Evolutionary conservation across 2,797 vertebrate species (phyloP).

Genomic region (Microhierax caerulescens): DNA sequence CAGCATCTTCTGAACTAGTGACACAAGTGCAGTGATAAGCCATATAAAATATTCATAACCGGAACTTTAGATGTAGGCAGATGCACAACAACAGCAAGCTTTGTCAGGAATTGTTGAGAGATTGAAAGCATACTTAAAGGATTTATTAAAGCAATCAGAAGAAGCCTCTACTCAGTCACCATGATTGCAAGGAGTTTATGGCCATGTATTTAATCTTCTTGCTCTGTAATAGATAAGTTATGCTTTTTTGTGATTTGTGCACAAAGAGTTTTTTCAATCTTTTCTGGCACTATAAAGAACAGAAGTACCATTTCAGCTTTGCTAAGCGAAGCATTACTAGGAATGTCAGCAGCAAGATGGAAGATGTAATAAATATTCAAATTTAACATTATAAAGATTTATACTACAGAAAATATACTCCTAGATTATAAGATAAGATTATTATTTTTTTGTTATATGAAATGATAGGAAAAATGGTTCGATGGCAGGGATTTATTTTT

Average conservation of each 20-base stretch:
- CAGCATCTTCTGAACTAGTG: conserved; percentile 8
- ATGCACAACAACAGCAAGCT: conserved; percentile 69
- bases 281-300: conserved; percentile 38
- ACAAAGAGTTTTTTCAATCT: conserved; percentile 71
- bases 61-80: conserved; percentile 61
- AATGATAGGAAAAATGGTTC: conserved; percentile 11
- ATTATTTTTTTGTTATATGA: conserved; percentile 50
- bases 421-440: conserved; percentile 47
- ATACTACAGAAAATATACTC: conserved; percentile 27
- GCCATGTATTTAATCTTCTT: conserved; percentile 71
- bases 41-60: conserved; percentile 72
- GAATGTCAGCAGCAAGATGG: conserved; percentile 54
- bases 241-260: conserved; percentile 69
- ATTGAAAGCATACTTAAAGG: conserved; percentile 73
- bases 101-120: conserved; percentile 69
- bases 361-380: conserved; percentile 68
- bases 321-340: conserved; percentile 62
- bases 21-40: conserved; percentile 53
- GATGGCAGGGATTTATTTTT: not conserved
- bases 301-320: conserved; percentile 57
- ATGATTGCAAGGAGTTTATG: conserved; percentile 74
- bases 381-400: conserved; percentile 56
- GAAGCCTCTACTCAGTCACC: conserved; percentile 52
- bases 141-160: conserved; percentile 77
- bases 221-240: conserved; percentile 68